Percentiles rank a stretch among this genome's conserved stretches.
These are phyloP conservation scores for Hetaerina americana DNA, from an alignment of 1,140 invertebrate species.

Conservation along the genomic window DNA sequence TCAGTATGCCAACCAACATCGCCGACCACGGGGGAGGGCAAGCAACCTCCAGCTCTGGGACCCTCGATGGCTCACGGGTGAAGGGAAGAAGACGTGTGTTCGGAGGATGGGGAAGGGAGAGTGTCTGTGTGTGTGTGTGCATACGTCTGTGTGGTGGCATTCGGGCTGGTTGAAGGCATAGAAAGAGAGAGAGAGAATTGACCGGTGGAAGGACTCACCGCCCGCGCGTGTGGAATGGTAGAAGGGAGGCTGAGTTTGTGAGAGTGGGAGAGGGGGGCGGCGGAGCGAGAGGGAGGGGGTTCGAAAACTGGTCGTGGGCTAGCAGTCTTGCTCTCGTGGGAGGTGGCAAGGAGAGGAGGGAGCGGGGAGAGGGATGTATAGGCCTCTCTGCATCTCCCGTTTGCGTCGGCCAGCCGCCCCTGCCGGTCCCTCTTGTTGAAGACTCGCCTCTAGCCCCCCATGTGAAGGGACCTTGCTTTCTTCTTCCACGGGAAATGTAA, in stretches of 20 bases:
- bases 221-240: no score
- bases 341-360: background rate
- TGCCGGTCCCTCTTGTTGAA: background rate
- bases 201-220: background rate
- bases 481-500: no score
- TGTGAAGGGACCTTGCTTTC: no score
- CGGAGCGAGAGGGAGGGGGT: background rate
- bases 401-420: background rate
- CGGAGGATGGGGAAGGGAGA: no score
- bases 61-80: no score
- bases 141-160: background rate
- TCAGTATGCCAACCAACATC: no score
- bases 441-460: background rate
- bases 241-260: background rate
- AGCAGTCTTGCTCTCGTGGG: no score
- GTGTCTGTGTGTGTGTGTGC: no score
- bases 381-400: background rate
- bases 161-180: background rate
- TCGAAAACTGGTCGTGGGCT: no score
- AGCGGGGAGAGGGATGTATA: background rate
- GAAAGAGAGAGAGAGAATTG: background rate
- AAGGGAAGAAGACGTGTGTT: no score
- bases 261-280: background rate
- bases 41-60: no score
- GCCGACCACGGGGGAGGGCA: no score